phyloP scores from a whole-genome alignment of 2,888 invertebrate species.

The Athripsodes cinereus region DNA sequence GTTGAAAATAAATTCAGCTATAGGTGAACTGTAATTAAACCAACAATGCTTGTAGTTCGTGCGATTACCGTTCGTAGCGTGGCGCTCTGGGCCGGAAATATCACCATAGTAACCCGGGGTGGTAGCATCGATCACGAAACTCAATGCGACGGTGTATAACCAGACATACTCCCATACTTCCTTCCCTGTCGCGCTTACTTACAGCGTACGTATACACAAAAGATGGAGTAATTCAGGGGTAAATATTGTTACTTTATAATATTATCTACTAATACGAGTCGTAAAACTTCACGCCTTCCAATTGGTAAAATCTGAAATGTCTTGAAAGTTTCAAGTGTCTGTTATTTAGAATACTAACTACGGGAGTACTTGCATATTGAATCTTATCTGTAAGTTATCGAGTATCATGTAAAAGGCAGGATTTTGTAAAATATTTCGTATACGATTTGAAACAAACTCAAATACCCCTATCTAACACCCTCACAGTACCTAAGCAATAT shows the following conservation, averaged over 20 bases:
- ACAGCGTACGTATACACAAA: not conserved
- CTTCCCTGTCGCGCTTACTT: not conserved
- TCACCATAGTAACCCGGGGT: constrained; percentile 58
- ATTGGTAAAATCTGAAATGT: not conserved
- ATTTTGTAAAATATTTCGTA: too few relatives aligned
- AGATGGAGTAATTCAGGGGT: not conserved
- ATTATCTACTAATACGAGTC: not conserved
- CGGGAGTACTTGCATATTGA: too few relatives aligned
- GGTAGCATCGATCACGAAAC: constrained; percentile 55
- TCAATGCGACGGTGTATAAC: not conserved
- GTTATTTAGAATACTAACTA: too few relatives aligned
- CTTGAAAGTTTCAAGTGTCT: too few relatives aligned
- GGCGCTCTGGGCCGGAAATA: constrained; percentile 54
- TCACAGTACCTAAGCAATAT: too few relatives aligned
- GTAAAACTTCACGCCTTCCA: not conserved
- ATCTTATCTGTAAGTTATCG: too few relatives aligned
- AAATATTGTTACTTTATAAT: not conserved
- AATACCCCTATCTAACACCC: too few relatives aligned
- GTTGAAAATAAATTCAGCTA: not conserved
- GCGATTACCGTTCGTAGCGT: constrained; percentile 29
- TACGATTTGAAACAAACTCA: too few relatives aligned
- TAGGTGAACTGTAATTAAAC: not conserved
- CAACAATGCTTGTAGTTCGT: constrained; percentile 23
- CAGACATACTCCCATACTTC: not conserved
- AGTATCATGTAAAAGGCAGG: too few relatives aligned